Conservation (phyloP, 2,797 vertebrate species). For the Hipposideros larvatus region DNA sequence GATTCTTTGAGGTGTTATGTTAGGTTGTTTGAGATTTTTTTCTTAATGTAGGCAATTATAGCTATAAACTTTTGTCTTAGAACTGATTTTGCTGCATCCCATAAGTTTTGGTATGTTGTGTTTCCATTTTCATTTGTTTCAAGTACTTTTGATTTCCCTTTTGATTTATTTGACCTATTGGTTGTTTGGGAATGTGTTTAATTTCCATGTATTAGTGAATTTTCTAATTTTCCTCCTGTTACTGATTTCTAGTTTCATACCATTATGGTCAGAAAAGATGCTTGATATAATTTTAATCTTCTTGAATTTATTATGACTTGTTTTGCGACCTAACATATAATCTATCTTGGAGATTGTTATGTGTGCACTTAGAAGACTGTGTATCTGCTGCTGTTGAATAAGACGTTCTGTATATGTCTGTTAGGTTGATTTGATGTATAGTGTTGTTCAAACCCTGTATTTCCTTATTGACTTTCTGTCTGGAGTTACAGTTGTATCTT, state of each 20-base stretch:
- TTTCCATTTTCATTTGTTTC: background rate
- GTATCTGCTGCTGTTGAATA: background rate
- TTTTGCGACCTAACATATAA: background rate
- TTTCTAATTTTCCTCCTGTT: background rate
- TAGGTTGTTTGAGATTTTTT: background rate
- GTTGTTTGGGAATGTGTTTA: background rate
- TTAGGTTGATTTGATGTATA: background rate
- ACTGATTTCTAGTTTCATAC: background rate
- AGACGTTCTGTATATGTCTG: background rate
- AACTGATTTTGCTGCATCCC: background rate
- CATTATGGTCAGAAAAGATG: background rate
- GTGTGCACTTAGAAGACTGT: background rate
- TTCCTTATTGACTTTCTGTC: background rate
- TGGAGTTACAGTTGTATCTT: background rate
- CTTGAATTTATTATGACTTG: background rate
- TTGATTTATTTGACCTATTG: background rate
- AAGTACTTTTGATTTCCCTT: background rate
- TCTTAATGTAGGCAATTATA: background rate
- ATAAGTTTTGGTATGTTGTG: background rate
- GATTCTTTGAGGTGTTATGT: background rate
- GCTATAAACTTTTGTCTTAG: background rate
- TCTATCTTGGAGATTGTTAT: background rate
- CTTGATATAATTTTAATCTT: background rate
- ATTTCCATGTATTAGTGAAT: background rate
- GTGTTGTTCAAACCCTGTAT: background rate